Evolutionary conservation across 2,113 vertebrate species (phyloP).

Genomic region (Hemicordylus capensis): DNA sequence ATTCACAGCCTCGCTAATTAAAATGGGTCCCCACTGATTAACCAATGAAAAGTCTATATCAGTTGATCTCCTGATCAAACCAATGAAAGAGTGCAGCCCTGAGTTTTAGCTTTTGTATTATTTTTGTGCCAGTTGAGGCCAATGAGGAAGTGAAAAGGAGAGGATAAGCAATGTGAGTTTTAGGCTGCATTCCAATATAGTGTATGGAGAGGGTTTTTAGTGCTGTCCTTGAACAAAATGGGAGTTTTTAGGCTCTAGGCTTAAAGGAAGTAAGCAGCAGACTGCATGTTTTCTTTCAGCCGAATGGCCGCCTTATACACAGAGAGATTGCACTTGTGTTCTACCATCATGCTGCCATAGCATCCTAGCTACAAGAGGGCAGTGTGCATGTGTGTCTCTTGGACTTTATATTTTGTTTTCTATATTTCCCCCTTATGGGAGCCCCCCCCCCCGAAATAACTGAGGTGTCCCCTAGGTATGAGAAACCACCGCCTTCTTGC

Average conservation of each 20-base stretch:
- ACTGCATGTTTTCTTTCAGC: too few relatives aligned
- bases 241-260: not conserved
- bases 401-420: not conserved
- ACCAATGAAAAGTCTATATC: too few relatives aligned
- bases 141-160: not conserved
- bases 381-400: not conserved
- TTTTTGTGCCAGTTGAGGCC: not conserved
- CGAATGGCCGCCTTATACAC: too few relatives aligned
- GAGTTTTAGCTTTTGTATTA: not conserved
- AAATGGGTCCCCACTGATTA: not conserved
- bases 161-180: not conserved
- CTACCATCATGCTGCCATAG: too few relatives aligned
- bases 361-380: too few relatives aligned
- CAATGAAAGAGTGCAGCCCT: too few relatives aligned
- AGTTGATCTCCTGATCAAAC: too few relatives aligned
- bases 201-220: not conserved
- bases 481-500: not conserved
- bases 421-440: too few relatives aligned
- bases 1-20: not conserved
- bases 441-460: not conserved
- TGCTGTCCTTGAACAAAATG: not conserved
- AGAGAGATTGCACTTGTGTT: too few relatives aligned
- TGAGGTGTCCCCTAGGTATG: not conserved
- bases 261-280: too few relatives aligned
- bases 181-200: not conserved